Evolutionary conservation across 2,113 vertebrate genomes (phyloP).

Genomic region (Pipa parva): DNA sequence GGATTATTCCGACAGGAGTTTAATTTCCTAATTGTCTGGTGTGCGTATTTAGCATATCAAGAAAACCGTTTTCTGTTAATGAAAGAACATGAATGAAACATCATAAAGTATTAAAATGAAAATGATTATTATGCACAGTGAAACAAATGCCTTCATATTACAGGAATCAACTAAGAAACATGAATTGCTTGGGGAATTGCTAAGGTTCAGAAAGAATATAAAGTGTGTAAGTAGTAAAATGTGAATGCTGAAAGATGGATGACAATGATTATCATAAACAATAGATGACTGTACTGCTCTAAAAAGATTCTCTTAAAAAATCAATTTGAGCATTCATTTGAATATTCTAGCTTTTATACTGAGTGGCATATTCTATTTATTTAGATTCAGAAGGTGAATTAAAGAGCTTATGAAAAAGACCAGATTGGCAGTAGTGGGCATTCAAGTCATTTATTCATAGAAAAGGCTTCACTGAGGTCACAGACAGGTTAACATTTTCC

Average conservation of each 20-base stretch:
- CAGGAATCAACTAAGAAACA: conserved; percentile 33
- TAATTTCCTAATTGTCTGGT: neutral
- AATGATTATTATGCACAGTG: conserved; percentile 48
- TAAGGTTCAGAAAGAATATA: conserved; percentile 40
- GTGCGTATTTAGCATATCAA: conserved; percentile 37
- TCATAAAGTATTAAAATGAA: conserved; percentile 43
- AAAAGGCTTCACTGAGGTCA: conserved; percentile 24
- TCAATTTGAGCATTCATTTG: conserved; percentile 35
- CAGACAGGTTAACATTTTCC: conserved; percentile 35
- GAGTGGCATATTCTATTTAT: conserved; percentile 41
- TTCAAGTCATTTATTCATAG: conserved; percentile 40
- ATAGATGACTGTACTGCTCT: conserved; percentile 47
- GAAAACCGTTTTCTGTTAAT: conserved; percentile 25
- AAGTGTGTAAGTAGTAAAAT: conserved; percentile 45
- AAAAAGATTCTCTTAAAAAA: conserved; percentile 43
- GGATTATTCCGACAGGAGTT: conserved; percentile 31
- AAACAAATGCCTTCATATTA: conserved; percentile 43
- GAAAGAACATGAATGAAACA: conserved; percentile 42
- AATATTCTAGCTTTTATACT: conserved; percentile 27
- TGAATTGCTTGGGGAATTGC: conserved; percentile 42
- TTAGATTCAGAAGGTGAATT: conserved; percentile 43
- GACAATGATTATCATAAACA: conserved; percentile 49
- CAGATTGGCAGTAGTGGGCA: conserved; percentile 40
- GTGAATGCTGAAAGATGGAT: conserved; percentile 47
- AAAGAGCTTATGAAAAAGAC: conserved; percentile 40